Evolutionary conservation across 2,888 invertebrate species (phyloP).

Genomic region (Sinotaia quadrata): DNA sequence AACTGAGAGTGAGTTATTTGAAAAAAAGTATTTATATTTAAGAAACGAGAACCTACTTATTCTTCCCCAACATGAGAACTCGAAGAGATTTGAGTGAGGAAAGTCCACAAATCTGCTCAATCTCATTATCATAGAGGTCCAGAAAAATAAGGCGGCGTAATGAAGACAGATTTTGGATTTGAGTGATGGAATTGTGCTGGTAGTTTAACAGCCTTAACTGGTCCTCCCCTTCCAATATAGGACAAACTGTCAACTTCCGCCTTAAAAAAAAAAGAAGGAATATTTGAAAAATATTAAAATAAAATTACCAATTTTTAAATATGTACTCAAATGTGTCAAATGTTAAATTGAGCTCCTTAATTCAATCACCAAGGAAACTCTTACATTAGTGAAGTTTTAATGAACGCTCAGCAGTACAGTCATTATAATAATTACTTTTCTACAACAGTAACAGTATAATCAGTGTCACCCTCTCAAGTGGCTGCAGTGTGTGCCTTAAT

Average conservation of each 20-base stretch:
- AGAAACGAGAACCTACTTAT: no score
- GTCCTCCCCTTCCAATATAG: conserved; percentile 86
- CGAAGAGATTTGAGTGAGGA: conserved; percentile 84
- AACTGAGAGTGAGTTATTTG: no score
- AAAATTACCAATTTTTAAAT: background rate
- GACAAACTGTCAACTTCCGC: conserved; percentile 84
- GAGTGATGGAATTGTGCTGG: conserved; percentile 91
- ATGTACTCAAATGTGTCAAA: background rate
- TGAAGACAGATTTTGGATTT: conserved; percentile 78
- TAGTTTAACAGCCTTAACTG: conserved; percentile 87
- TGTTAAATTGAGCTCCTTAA: background rate
- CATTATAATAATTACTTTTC: no score
- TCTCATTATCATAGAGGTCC: conserved; percentile 94
- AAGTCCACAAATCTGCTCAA: conserved; percentile 87
- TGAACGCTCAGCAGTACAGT: no score
- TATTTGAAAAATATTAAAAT: conserved; percentile 1
- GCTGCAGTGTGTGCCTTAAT: no score
- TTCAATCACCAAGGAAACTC: background rate
- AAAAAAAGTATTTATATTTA: no score
- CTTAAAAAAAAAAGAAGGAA: conserved; percentile 51
- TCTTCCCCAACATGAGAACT: conserved; percentile 92
- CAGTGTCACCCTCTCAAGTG: no score
- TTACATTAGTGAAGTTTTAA: background rate
- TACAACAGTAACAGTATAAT: no score
- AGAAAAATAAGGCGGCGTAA: conserved; percentile 89